Conservation (phyloP, 2,888 invertebrate genomes). For the Biston betularia region DNA sequence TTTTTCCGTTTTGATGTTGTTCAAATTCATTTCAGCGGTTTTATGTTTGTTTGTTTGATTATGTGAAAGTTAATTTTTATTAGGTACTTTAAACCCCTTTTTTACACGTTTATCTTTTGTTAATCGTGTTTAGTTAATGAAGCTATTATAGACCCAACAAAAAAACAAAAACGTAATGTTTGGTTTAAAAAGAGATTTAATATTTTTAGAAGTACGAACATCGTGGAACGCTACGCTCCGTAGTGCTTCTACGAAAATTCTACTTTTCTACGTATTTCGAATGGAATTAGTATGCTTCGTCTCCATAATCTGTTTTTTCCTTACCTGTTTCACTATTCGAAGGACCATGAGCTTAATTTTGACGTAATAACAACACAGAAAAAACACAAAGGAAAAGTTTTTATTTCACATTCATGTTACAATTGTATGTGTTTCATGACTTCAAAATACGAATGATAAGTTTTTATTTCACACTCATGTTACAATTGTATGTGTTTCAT, state of each 20-base stretch:
- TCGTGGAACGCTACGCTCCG: neutral
- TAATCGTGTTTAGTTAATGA: constrained; percentile 13
- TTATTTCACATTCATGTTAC: too few relatives aligned
- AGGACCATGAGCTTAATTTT: too few relatives aligned
- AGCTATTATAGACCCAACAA: neutral
- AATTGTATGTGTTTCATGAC: too few relatives aligned
- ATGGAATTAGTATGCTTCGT: neutral
- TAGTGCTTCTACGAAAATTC: neutral
- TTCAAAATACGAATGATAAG: too few relatives aligned
- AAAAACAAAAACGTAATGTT: neutral
- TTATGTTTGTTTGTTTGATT: constrained; percentile 29
- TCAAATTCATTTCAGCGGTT: constrained; percentile 18
- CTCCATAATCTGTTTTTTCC: too few relatives aligned
- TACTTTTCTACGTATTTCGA: neutral
- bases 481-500: too few relatives aligned
- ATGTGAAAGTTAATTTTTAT: constrained; percentile 19
- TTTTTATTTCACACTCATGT: too few relatives aligned
- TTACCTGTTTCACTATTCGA: too few relatives aligned
- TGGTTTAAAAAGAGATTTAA: neutral
- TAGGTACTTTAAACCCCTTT: constrained; percentile 12
- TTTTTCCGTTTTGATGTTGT: constrained; percentile 30
- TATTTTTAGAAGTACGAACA: too few relatives aligned
- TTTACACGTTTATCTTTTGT: constrained; percentile 9
- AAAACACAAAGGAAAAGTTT: too few relatives aligned
- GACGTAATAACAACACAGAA: too few relatives aligned